Evolutionary conservation across 2,797 vertebrate species (phyloP).

Genomic region (Erpetoichthys calabaricus): DNA sequence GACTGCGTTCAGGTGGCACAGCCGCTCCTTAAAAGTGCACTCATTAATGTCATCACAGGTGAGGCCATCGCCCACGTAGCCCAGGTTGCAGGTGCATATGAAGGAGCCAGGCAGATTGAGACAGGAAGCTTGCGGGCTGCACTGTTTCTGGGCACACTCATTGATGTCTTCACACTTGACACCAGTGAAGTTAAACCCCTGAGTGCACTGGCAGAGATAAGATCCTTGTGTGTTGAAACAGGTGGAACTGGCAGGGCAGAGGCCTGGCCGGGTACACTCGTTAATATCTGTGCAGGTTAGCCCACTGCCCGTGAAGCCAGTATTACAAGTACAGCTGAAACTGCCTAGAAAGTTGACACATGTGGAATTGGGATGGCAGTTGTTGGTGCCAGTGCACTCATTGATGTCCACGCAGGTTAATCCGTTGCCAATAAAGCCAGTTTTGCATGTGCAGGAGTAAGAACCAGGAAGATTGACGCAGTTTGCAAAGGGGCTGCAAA

Average conservation of each 20-base stretch:
- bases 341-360: slow-evolving; percentile 55
- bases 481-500: slow-evolving; percentile 46
- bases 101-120: slow-evolving; percentile 50
- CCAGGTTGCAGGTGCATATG: slow-evolving; percentile 41
- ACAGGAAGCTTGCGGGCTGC: slow-evolving; percentile 44
- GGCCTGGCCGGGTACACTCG: slow-evolving; percentile 38
- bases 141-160: slow-evolving; percentile 42
- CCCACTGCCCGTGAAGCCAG: slow-evolving; percentile 50
- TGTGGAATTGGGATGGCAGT: slow-evolving; percentile 39
- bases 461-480: slow-evolving; percentile 52
- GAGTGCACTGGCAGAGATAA: slow-evolving; percentile 50
- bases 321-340: slow-evolving; percentile 50
- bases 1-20: slow-evolving; percentile 44
- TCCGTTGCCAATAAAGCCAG: slow-evolving; percentile 58
- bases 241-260: slow-evolving; percentile 38
- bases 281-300: slow-evolving; percentile 45
- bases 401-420: slow-evolving; percentile 53
- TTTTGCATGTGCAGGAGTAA: slow-evolving; percentile 45
- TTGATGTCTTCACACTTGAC: slow-evolving; percentile 45
- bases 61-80: slow-evolving; percentile 52
- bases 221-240: slow-evolving; percentile 56
- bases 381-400: slow-evolving; percentile 45
- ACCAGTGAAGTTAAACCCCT: slow-evolving; percentile 42
- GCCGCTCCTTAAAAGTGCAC: slow-evolving; percentile 29
- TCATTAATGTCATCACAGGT: slow-evolving; percentile 52